These are phyloP conservation scores for Chiroxiphia lanceolata DNA, from an alignment of 2,797 vertebrate genomes.

Conservation along the genomic window DNA sequence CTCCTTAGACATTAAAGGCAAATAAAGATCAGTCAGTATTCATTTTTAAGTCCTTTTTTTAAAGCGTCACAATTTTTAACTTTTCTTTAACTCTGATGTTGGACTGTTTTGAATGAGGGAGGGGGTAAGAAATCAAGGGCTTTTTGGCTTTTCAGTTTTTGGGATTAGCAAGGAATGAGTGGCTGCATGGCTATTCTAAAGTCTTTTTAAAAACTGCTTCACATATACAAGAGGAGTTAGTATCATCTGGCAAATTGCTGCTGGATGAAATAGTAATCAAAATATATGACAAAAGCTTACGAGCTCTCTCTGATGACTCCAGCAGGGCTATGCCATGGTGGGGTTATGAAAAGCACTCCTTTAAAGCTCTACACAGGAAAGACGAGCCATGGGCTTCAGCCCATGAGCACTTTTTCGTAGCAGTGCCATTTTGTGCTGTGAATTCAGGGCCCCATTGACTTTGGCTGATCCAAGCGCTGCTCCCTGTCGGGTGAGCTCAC, in stretches of 20 bases:
- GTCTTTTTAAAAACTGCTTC: not conserved
- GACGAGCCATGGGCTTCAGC: not conserved
- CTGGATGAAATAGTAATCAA: not conserved
- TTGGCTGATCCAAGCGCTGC: constrained; percentile 65
- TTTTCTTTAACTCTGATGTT: not conserved
- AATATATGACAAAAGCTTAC: constrained; percentile 2
- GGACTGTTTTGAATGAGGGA: not conserved
- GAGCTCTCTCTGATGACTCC: not conserved
- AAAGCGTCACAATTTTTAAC: not conserved
- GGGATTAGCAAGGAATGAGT: not conserved
- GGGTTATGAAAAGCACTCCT: not conserved
- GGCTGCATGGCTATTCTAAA: not conserved
- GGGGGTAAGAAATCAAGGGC: not conserved
- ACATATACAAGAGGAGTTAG: not conserved
- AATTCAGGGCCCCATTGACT: not conserved
- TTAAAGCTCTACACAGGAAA: not conserved
- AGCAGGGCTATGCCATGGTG: not conserved
- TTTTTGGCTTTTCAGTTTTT: not conserved
- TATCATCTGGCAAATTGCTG: constrained; percentile 34
- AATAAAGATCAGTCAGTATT: not conserved
- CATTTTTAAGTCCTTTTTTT: not conserved
- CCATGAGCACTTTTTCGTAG: not conserved
- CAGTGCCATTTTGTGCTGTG: not conserved
- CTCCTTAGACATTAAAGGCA: not conserved
- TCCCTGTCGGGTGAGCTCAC: not conserved